Conservation (phyloP, 2,113 vertebrate species). For the Erinaceus europaeus region DNA sequence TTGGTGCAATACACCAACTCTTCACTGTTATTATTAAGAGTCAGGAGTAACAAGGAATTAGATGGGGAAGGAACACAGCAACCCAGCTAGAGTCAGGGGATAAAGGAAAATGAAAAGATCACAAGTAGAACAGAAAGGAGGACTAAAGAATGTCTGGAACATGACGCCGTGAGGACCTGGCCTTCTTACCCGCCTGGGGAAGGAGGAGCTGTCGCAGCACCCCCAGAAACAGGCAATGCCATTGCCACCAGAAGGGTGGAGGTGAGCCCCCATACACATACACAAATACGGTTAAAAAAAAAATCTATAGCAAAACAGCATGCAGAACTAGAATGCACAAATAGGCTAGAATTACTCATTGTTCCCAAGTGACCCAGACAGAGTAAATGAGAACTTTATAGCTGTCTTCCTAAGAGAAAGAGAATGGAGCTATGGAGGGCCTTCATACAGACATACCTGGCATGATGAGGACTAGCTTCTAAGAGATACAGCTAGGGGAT, state of each 20-base stretch:
- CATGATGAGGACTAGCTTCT: background rate
- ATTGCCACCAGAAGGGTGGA: slow-evolving; percentile 31
- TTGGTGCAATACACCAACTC: too few species aligned
- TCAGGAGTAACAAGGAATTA: background rate
- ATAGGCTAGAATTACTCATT: slow-evolving; percentile 7
- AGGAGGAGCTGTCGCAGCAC: background rate
- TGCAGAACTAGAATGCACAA: background rate
- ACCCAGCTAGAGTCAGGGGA: background rate
- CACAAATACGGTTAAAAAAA: too few species aligned
- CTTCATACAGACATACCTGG: background rate
- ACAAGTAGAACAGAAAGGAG: background rate
- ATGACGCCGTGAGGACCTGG: background rate
- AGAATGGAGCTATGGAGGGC: background rate
- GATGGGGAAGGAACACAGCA: background rate
- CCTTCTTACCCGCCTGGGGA: slow-evolving; percentile 72
- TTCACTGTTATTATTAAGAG: background rate
- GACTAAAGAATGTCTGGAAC: background rate
- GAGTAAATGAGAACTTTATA: slow-evolving; percentile 23
- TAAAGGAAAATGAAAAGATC: background rate
- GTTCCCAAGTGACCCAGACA: background rate
- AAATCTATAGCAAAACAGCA: slow-evolving; percentile 39
- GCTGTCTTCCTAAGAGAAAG: slow-evolving; percentile 13
- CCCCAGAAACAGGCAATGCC: slow-evolving; percentile 46
- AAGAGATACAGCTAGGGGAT: background rate
- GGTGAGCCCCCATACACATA: too few species aligned